Evolutionary conservation across 1,140 invertebrate genomes (phyloP).

Genomic region (Sarcophaga bullata): DNA sequence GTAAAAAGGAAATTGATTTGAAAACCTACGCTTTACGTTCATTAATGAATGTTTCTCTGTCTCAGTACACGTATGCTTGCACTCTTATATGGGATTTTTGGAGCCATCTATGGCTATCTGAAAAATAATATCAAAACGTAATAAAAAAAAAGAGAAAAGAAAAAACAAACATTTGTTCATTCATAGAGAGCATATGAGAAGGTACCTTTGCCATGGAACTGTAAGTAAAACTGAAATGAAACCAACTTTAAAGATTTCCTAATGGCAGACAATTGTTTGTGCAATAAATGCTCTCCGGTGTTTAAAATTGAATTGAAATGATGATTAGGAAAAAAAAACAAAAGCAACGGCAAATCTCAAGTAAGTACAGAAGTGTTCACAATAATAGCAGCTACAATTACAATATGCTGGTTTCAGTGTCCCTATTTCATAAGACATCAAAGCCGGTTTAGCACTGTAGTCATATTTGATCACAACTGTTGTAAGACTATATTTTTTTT

Average conservation of each 20-base stretch:
- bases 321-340: not conserved
- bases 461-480: too few relatives aligned
- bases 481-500: too few relatives aligned
- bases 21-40: conserved; percentile 18
- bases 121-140: not conserved
- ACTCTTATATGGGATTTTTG: not conserved
- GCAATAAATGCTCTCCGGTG: not conserved
- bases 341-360: not conserved
- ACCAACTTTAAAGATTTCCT: not conserved
- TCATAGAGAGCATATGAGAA: not conserved
- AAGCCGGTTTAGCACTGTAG: too few relatives aligned
- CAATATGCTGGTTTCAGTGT: too few relatives aligned
- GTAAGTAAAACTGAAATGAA: not conserved
- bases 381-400: not conserved
- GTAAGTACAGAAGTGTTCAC: not conserved
- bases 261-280: conserved; percentile 14
- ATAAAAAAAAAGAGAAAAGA: not conserved
- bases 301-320: conserved; percentile 1
- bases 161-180: not conserved
- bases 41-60: conserved; percentile 6
- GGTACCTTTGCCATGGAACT: too few relatives aligned
- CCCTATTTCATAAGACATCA: too few relatives aligned
- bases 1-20: conserved; percentile 1
- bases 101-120: conserved; percentile 16
- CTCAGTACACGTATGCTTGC: not conserved